Conservation (phyloP, 1,140 invertebrate genomes). For the Macrosteles quadrilineatus region DNA sequence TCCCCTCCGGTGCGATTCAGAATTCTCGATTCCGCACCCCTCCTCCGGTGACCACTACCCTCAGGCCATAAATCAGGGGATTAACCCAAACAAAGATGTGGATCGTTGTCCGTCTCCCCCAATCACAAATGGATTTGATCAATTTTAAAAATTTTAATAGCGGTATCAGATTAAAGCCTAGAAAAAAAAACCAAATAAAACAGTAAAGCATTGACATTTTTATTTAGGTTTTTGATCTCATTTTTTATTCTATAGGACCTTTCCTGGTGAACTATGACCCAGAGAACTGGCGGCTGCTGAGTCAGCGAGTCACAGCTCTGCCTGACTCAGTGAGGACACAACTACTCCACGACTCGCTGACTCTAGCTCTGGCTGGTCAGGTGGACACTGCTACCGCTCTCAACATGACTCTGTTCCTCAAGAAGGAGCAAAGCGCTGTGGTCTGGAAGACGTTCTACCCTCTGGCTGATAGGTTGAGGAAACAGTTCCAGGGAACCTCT, state of each 20-base stretch:
- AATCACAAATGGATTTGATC: too few species aligned
- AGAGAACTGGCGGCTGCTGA: slow-evolving; percentile 75
- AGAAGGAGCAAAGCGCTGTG: slow-evolving; percentile 66
- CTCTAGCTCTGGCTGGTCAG: slow-evolving; percentile 74
- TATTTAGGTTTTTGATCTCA: too few species aligned
- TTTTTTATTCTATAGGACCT: slow-evolving; percentile 61
- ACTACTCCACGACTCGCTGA: slow-evolving; percentile 75
- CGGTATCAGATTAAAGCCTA: too few species aligned
- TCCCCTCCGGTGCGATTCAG: too few species aligned
- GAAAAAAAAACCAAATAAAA: too few species aligned
- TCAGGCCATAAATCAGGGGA: too few species aligned
- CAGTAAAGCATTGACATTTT: too few species aligned
- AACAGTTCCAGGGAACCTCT: slow-evolving; percentile 62
- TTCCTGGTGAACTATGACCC: slow-evolving; percentile 81
- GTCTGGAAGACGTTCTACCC: slow-evolving; percentile 59
- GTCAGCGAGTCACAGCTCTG: slow-evolving; percentile 57
- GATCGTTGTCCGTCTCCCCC: too few species aligned
- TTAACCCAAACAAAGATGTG: too few species aligned
- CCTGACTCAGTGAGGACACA: slow-evolving; percentile 71
- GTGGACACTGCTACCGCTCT: slow-evolving; percentile 67
- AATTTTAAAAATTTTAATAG: too few species aligned
- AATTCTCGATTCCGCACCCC: too few species aligned
- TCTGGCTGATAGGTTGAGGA: slow-evolving; percentile 72
- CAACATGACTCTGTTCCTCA: slow-evolving; percentile 74
- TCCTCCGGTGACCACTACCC: too few species aligned